A percentile compares a stretch with the other conserved stretches of the same genome.
phyloP scores from a whole-genome alignment of 2,888 invertebrate genomes.

The Agapetus fuscipes region DNA sequence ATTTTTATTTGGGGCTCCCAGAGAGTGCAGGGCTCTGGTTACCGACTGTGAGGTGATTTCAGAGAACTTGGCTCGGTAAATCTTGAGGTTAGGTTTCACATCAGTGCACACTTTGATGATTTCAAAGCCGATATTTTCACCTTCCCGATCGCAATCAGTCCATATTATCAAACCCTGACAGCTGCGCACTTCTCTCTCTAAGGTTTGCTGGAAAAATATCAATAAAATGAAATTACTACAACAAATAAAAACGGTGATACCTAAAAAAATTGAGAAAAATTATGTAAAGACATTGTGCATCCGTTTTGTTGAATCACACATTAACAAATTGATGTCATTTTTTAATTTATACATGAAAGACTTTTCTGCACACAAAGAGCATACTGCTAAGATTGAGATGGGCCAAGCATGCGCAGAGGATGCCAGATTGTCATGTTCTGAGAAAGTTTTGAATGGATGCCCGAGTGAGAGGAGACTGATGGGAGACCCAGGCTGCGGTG shows the following conservation, averaged over 20 bases:
- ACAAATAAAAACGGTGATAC: background rate
- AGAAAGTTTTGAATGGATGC: too few species aligned
- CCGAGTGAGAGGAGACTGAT: too few species aligned
- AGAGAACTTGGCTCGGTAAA: constrained; percentile 88
- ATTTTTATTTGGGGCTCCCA: constrained; percentile 70
- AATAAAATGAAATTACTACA: constrained; percentile 1
- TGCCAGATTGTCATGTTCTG: too few species aligned
- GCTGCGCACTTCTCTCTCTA: constrained; percentile 55
- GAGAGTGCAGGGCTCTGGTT: constrained; percentile 64
- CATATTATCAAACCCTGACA: constrained; percentile 83
- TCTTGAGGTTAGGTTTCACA: constrained; percentile 58
- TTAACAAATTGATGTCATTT: too few species aligned
- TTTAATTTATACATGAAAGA: too few species aligned
- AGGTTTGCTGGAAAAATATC: constrained; percentile 46
- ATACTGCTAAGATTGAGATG: too few species aligned
- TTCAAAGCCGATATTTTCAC: constrained; percentile 98
- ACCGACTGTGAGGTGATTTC: constrained; percentile 89
- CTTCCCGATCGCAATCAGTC: constrained; percentile 99
- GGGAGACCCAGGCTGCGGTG: too few species aligned
- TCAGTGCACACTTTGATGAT: constrained; percentile 83
- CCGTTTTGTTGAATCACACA: too few species aligned
- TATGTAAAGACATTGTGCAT: too few species aligned
- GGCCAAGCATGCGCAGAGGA: too few species aligned
- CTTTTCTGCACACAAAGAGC: too few species aligned
- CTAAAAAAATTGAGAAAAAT: constrained; percentile 27